Evolutionary conservation across 1,140 invertebrate species (phyloP), one percentile per base, ranked within the genome.

Genomic region (Nephila pilipes): DNA sequence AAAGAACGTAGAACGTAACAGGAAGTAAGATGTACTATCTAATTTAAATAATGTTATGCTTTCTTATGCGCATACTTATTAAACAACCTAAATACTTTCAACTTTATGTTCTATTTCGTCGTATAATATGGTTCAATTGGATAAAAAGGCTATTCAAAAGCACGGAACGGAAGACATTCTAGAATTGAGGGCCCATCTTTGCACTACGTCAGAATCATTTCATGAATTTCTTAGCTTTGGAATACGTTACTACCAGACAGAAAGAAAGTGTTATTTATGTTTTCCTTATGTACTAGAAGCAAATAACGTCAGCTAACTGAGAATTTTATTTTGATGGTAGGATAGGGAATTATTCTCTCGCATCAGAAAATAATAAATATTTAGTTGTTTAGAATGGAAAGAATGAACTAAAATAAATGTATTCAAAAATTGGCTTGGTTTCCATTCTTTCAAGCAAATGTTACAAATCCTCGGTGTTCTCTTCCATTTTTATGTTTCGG

Each of bases 11-110:
- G 29, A 29, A 36, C 18, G 12, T 14, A 1, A 32, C 29, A 25
- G 63, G 63, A 69, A 29, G 16, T 60, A 5, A 16, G 18, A 60
- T 18, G 5, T 20, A 36, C 18, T 75, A 20, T 16, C 69, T 75
- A 6, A 75, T 75, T 75, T 75, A 75, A 75, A 75, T 75, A 75
- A 75, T 75, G 32, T 75, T 75, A 25, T 36, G 69, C 8, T 75
- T 75, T 32, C 69, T 36, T 75, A 75, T 75, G 69, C 29, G 69
- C 69, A 75, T 75, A 75, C 69, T 32, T 75, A 75, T 75, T 75
- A 75, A 75, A 75, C 69, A 75, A 25, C 16, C 65, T 18, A 29
- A 75, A 32, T 75, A 75, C 69, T 75, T 36, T 36, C 69, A 36
- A 75, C 32, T 32, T 75, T 75, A 75, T 36, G 69, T 36, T 75